Conservation (phyloP, 2,113 vertebrate genomes). For the Thryonomys swinderianus region DNA sequence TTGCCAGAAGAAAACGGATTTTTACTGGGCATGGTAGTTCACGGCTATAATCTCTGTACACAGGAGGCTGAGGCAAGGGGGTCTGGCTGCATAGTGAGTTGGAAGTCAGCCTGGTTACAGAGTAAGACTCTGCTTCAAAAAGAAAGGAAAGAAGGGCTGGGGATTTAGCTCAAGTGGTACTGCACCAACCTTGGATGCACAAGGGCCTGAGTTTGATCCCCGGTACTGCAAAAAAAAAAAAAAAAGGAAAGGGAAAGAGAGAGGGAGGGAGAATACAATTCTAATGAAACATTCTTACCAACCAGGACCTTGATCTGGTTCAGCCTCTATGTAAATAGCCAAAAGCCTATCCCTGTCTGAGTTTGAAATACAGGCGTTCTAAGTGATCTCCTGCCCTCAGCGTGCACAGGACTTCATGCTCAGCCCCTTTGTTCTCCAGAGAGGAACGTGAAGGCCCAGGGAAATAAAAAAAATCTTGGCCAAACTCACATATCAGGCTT, state of each 20-base stretch:
- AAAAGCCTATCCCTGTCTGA: not conserved
- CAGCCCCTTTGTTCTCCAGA: not conserved
- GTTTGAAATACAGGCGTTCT: not conserved
- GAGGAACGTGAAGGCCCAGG: not conserved
- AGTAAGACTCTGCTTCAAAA: not conserved
- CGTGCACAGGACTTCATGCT: not conserved
- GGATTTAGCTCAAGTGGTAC: too few relatives aligned
- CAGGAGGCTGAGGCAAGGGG: not conserved
- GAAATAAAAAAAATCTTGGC: not conserved
- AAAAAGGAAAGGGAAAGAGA: too few relatives aligned
- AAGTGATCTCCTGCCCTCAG: not conserved
- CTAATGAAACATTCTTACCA: not conserved
- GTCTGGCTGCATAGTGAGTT: too few relatives aligned
- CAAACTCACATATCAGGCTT: not conserved
- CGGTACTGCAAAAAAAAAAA: too few relatives aligned
- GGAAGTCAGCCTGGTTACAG: not conserved
- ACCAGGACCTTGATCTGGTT: not conserved
- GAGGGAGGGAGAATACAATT: not conserved
- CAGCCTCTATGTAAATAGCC: not conserved
- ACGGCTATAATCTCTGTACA: not conserved
- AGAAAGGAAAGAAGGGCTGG: too few relatives aligned
- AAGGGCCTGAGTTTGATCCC: too few relatives aligned
- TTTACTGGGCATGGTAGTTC: not conserved
- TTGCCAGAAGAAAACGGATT: slow-evolving; percentile 24
- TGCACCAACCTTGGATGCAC: too few relatives aligned